Conservation (phyloP, 2,113 vertebrate species). For the Salminus brasiliensis region DNA sequence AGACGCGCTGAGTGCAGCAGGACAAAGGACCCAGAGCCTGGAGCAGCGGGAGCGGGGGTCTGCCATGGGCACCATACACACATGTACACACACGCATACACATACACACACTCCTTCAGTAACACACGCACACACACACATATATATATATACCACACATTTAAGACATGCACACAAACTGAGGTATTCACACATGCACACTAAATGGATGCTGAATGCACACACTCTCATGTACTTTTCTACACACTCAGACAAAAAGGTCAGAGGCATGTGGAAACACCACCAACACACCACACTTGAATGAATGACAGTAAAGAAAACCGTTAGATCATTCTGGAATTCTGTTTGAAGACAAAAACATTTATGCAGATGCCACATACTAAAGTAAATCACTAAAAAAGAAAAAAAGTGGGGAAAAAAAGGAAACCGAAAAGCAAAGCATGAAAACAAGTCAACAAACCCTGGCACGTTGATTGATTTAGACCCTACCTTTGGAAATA, state of each 20-base stretch:
- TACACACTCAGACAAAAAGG: conserved; percentile 18
- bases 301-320: background rate
- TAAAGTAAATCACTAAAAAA: conserved; percentile 27
- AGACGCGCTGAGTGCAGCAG: conserved; percentile 79
- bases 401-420: conserved; percentile 7
- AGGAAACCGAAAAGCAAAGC: conserved; percentile 41
- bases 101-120: conserved; percentile 48
- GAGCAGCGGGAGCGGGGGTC: conserved; percentile 76
- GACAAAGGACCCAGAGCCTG: conserved; percentile 76
- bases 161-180: conserved; percentile 49
- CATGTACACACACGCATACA: conserved; percentile 54
- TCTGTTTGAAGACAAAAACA: conserved; percentile 9
- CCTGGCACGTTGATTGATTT: conserved; percentile 68
- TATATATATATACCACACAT: conserved; percentile 26
- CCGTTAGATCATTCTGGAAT: background rate
- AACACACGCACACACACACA: conserved; percentile 34
- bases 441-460: conserved; percentile 45
- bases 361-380: conserved; percentile 3
- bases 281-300: conserved; percentile 10
- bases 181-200: conserved; percentile 9
- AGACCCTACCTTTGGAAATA: conserved; percentile 64
- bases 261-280: conserved; percentile 12
- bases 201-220: background rate
- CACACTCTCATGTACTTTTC: background rate
- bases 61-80: conserved; percentile 60